Evolutionary conservation across 2,113 vertebrate species (phyloP).

Genomic region (Saguinus midas): DNA sequence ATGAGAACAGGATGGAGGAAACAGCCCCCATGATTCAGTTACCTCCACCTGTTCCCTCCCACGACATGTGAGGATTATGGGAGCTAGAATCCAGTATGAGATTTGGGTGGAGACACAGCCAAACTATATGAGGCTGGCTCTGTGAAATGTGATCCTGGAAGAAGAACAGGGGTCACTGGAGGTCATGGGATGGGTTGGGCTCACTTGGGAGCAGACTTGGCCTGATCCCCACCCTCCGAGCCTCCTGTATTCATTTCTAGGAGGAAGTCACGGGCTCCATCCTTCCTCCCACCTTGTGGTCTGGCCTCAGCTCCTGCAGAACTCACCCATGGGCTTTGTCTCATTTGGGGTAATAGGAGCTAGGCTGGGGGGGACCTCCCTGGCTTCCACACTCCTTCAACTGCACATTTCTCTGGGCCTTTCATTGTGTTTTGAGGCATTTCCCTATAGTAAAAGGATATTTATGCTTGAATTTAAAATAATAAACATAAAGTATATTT

Average conservation of each 20-base stretch:
- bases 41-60: too few relatives aligned
- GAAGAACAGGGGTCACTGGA: too few relatives aligned
- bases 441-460: too few relatives aligned
- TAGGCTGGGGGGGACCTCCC: not conserved
- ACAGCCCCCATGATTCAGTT: too few relatives aligned
- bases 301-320: too few relatives aligned
- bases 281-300: accelerated
- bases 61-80: too few relatives aligned
- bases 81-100: too few relatives aligned
- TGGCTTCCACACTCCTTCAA: accelerated
- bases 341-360: not conserved
- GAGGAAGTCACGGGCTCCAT: not conserved
- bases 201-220: not conserved
- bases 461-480: not conserved
- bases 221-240: not conserved
- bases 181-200: accelerated
- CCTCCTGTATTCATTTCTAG: not conserved
- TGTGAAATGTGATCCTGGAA: accelerated
- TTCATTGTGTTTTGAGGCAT: accelerated
- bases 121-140: not conserved
- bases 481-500: accelerated
- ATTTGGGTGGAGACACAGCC: too few relatives aligned
- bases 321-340: not conserved
- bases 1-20: too few relatives aligned
- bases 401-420: accelerated